Evolutionary conservation across 1,140 invertebrate genomes (phyloP), one percentile per base, ranked within the genome.

Genomic region (Sycophaga agraensis): DNA sequence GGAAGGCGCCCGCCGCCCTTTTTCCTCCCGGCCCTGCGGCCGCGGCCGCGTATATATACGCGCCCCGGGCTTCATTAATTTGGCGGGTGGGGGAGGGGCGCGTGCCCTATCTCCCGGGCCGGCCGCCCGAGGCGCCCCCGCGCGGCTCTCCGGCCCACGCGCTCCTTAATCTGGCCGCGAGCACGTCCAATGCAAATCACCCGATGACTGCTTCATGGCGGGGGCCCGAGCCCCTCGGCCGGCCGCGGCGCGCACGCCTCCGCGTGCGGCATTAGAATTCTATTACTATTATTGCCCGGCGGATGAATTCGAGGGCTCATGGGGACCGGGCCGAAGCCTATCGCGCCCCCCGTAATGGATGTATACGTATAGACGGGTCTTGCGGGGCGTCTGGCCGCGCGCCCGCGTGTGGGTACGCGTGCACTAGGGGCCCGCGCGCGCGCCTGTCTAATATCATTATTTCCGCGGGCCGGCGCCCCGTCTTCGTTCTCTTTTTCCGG

Each of bases 201-300:
- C 58, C 57, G 53, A 55, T 63, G 49, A 62, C 55, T 59, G 28
- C 54, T 66, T 61, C 59, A 65, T 68, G 67, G n/a, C n/a, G n/a
- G n/a, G n/a, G n/a, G n/a, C n/a, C n/a, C n/a, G n/a, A n/a, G n/a
- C n/a, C n/a, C n/a, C n/a, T n/a, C n/a, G n/a, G n/a, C n/a, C n/a
- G n/a, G n/a, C n/a, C n/a, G n/a, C n/a, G 34, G 22, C 45, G 12
- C 17, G n/a, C n/a, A 28, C 40, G 40, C 46, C 46, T 50, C 28
- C 39, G 4, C 39, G 4, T 39, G n/a, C n/a, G n/a, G n/a, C 49
- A 60, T 45, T 60, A 53, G 45, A 60, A 45, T 60, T 46, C 28
- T 60, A 60, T 53, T 53, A 53, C 58, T 37, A 53, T 53, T 53
- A 60, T 60, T 60, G 48, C 49, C 28, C 35, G 16, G 19, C 19